A percentile compares a stretch with the other conserved stretches of the same genome.
phyloP scores from a whole-genome alignment of 2,797 vertebrate genomes.

The Mergus octosetaceus region DNA sequence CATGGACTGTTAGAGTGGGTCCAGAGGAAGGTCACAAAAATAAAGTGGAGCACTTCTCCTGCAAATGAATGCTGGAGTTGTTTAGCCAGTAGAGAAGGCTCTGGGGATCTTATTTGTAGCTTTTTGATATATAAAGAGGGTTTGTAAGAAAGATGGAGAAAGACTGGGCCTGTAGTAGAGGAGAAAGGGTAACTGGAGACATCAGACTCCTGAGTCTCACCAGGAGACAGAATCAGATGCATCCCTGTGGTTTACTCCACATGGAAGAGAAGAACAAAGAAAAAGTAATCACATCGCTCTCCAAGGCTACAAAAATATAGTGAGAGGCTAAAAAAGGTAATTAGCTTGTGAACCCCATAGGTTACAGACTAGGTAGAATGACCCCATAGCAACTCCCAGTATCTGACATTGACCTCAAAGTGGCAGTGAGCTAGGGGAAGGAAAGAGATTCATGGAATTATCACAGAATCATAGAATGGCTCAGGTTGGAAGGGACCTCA shows the following conservation, averaged over 20 bases:
- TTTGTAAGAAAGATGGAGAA: not conserved
- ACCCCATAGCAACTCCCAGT: not conserved
- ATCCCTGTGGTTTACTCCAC: not conserved
- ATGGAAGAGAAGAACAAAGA: not conserved
- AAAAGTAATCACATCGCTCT: not conserved
- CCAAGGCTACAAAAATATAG: not conserved
- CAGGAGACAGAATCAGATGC: not conserved
- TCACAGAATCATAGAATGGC: no score
- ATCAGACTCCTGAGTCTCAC: not conserved
- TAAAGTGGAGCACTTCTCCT: not conserved
- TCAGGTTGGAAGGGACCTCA: no score
- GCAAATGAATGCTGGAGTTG: not conserved
- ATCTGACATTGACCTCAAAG: not conserved
- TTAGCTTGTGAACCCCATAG: not conserved
- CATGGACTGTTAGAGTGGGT: not conserved
- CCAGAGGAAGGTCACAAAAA: not conserved
- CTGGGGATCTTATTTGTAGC: fast-evolving
- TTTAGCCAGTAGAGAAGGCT: not conserved
- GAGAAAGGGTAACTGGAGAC: not conserved
- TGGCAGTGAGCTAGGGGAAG: not conserved
- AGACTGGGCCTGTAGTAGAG: not conserved
- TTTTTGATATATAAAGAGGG: not conserved
- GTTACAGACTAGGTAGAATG: not conserved
- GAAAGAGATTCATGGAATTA: not conserved
- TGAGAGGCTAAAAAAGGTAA: no score